These are phyloP conservation scores for Meleagris gallopavo DNA, from an alignment of 2,113 vertebrate genomes.

Conservation along the genomic window DNA sequence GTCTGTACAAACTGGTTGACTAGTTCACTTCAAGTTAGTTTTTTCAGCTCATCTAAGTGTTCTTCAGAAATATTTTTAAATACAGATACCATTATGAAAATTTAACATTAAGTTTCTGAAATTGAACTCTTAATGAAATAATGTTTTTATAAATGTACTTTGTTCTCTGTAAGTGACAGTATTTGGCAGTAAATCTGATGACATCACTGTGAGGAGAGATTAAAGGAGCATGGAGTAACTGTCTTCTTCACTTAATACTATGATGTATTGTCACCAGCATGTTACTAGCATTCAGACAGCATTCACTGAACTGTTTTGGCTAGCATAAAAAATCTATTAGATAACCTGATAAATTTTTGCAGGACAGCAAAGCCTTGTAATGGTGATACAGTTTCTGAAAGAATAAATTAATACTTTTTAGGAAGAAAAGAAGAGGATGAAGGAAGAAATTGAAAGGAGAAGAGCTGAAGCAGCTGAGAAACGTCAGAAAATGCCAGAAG, in stretches of 20 bases:
- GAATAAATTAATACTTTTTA: constrained; percentile 32
- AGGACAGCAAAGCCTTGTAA: background rate
- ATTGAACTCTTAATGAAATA: background rate
- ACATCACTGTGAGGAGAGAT: background rate
- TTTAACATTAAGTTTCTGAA: background rate
- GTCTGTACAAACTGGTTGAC: background rate
- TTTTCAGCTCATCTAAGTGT: background rate
- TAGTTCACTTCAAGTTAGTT: background rate
- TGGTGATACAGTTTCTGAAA: background rate
- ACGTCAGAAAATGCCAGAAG: constrained; percentile 91
- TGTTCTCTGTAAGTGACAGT: background rate
- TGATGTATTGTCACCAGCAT: background rate
- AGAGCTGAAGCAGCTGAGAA: constrained; percentile 97
- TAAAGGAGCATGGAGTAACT: background rate
- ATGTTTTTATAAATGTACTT: background rate
- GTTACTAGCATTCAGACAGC: background rate
- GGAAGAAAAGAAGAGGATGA: constrained; percentile 97
- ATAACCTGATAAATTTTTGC: background rate
- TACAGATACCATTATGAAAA: background rate
- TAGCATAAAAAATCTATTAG: background rate
- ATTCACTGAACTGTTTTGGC: background rate
- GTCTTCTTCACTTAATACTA: background rate
- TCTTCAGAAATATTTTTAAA: background rate
- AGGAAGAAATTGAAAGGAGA: constrained; percentile 96
- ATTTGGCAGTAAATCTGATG: background rate